Evolutionary conservation across 2,113 vertebrate genomes (phyloP), one percentile per base, ranked within the genome.

Genomic region (Triplophysa siluroides): DNA sequence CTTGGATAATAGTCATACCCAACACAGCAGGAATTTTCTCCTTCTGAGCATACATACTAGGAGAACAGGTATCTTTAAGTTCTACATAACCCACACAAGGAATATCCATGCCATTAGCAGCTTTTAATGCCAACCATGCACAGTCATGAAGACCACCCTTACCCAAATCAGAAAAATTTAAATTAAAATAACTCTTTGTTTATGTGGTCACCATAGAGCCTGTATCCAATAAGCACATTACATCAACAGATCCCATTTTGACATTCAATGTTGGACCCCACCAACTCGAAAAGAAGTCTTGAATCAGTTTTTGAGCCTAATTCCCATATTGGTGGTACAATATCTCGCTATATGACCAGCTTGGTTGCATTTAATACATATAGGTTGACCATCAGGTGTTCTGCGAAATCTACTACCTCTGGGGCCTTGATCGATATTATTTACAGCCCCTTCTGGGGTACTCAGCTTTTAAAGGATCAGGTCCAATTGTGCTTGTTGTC

Each of bases 1-100:
- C 50, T 16, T 4, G 3, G 16, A 54, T 54, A 18, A 54, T 54
- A 6, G 19, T 54, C 14, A 18, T 54, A 54, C 14, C 0, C 14
- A 54, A 3, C 16, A 54, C 50, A 16, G 50, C 13, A 54, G 50
- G 50, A 14, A 52, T 52, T 16, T 52, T 52, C 12, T 52, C 47
- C n/a, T n/a, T n/a, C 50, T 52, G 50, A 14, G 50, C 50, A 16
- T 52, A 14, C 50, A 52, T 52, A 52, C 50, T 52, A 14, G 50
- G 50, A 14, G 47, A 52, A 52, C 47, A 52, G 10, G 47, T 13
- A 13, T 52, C 7, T 52, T 52, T 52, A 13, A 65, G 63, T 38
- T 65, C 63, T 41, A 38, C 63, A 41, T 38, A 65, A 6, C 63
- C 63, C 29, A 65, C 63, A 38, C 63, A 65, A 19, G 63, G 63